These are phyloP conservation scores for Parus major DNA, from an alignment of 2,113 vertebrate species.

Conservation along the genomic window DNA sequence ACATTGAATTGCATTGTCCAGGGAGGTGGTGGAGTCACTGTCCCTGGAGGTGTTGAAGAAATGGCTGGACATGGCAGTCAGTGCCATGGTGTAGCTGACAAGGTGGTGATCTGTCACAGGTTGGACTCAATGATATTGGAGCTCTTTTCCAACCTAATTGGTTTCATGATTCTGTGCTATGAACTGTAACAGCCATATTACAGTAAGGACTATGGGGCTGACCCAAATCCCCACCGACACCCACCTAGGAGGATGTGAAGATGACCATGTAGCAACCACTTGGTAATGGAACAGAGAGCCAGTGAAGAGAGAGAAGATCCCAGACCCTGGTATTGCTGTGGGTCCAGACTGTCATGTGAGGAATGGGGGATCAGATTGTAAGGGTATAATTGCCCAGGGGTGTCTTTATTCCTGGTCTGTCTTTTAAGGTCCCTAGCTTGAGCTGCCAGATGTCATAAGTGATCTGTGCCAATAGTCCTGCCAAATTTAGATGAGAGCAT, in stretches of 20 bases:
- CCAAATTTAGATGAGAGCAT: neutral
- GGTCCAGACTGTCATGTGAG: neutral
- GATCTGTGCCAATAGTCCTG: neutral
- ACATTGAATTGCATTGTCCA: neutral
- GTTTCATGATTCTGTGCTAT: neutral
- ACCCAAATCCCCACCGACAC: neutral
- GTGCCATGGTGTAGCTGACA: neutral
- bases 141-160: neutral
- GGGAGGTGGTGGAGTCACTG: neutral
- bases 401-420: neutral
- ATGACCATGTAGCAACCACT: neutral
- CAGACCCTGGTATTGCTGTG: neutral
- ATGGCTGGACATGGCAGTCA: neutral
- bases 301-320: neutral
- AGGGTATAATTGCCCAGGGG: neutral
- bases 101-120: neutral
- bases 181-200: neutral
- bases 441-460: neutral
- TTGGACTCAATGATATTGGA: neutral
- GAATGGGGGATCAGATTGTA: neutral
- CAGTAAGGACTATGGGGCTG: neutral
- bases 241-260: neutral
- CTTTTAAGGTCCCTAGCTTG: neutral
- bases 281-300: neutral
- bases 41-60: neutral